Evolutionary conservation across 2,888 invertebrate species (phyloP), one percentile per base, ranked within the genome.

Genomic region (Macaria liturata): DNA sequence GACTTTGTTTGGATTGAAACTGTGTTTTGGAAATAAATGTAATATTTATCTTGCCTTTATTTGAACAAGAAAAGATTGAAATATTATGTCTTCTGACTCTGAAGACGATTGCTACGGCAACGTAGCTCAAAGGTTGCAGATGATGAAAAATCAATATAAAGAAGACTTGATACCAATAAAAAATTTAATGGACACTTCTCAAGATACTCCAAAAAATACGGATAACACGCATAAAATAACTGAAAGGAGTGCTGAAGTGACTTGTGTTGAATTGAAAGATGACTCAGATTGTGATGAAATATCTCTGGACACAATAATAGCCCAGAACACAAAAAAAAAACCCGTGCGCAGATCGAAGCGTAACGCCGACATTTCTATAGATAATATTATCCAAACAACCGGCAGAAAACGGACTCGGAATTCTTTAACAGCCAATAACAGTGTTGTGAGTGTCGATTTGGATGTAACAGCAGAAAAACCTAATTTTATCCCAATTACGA

Each of bases 61-160:
- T 6, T n/a, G 3, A 7, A 2, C 20, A 20, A 37, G 1, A 2
- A 37, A 6, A 6, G 34, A 7, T 47, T 8, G 5, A 49, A 56
- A 81, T 77, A 76, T n/a, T 77, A 82, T 78, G 62, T 88, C 86
- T 0, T 88, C 90, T 0, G 90, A 88, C 62, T 90, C 90, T 0
- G 91, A 91, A 34, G 88, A 88, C 39, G 90, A 91, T 61, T 86
- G 81, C 65, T 91, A 88, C 65, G 80, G 85, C 1, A 86, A 88
- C 53, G 69, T 80, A 43, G 84, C 84, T 1, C 74, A 79, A 45
- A 86, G 78, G 60, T 69, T 91, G 2, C 78, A 84, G 39, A 69
- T 66, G 2, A 71, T 88, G 51, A 84, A 71, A 48, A 81, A 74
- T 40, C 74, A 74, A 49, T 85, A 76, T 53, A 58, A 62, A 1